These are phyloP conservation scores for Hypercompe scribonia DNA, from an alignment of 2,888 invertebrate species.

Conservation along the genomic window DNA sequence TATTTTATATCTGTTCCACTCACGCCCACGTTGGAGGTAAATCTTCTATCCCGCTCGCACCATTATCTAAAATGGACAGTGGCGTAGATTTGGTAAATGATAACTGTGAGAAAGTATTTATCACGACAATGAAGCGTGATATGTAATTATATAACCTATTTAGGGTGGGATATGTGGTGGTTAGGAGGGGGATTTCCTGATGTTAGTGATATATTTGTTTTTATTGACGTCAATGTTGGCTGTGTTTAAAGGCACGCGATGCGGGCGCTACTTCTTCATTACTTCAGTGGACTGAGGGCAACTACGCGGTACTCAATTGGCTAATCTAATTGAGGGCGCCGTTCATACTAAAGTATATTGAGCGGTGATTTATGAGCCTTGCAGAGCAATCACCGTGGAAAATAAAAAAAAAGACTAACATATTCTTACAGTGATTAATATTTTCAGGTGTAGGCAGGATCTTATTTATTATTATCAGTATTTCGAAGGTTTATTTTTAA, in stretches of 20 bases:
- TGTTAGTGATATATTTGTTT: conserved; percentile 79
- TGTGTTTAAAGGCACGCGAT: conserved; percentile 70
- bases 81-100: conserved; percentile 87
- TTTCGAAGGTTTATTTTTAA: neutral
- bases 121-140: conserved; percentile 86
- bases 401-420: conserved; percentile 7
- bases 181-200: conserved; percentile 51
- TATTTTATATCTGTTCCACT: conserved; percentile 78
- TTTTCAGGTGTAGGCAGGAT: neutral
- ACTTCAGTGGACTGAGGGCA: conserved; percentile 54
- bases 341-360: conserved; percentile 50
- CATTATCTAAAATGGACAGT: conserved; percentile 86
- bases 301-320: conserved; percentile 67
- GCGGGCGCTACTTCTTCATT: conserved; percentile 68
- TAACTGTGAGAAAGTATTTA: conserved; percentile 87
- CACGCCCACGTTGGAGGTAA: conserved; percentile 51
- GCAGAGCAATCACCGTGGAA: conserved; percentile 3
- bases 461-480: neutral
- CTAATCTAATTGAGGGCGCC: conserved; percentile 64
- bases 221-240: conserved; percentile 70
- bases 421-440: neutral
- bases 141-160: conserved; percentile 85
- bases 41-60: conserved; percentile 73
- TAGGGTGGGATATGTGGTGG: conserved; percentile 72
- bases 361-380: conserved; percentile 43